Evolutionary conservation across 2,888 invertebrate species (phyloP).

Genomic region (Carabus problematicus): DNA sequence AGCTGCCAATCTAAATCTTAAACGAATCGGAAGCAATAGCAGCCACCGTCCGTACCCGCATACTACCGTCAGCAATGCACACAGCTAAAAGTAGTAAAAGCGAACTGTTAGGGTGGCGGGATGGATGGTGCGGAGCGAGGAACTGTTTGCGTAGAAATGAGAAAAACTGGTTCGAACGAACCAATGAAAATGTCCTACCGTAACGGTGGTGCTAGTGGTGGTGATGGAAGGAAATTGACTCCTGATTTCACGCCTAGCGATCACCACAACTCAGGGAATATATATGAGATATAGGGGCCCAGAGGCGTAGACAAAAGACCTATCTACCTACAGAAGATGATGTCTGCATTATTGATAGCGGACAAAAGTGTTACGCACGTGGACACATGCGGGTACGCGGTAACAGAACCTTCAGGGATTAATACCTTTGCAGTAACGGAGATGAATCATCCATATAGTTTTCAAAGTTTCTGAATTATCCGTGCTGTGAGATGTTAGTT

Average conservation of each 20-base stretch:
- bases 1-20: conserved; percentile 38
- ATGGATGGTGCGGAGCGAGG: conserved; percentile 4
- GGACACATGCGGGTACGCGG: no score
- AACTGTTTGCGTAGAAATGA: conserved; percentile 10
- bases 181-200: not conserved
- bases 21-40: conserved; percentile 28
- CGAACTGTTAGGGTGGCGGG: not conserved
- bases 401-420: no score
- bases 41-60: not conserved
- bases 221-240: conserved; percentile 25
- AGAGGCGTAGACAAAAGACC: conserved; percentile 11
- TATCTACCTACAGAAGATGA: no score
- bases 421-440: no score
- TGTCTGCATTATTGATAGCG: no score
- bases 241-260: conserved; percentile 29
- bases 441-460: no score
- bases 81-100: not conserved
- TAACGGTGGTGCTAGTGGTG: not conserved
- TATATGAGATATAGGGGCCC: conserved; percentile 4
- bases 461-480: no score
- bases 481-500: no score
- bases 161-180: conserved; percentile 10
- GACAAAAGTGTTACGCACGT: no score
- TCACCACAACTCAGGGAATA: conserved; percentile 5
- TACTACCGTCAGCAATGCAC: not conserved